Conservation (phyloP, 92 coral and sea anemone genomes). For the Bergia sp. region DNA sequence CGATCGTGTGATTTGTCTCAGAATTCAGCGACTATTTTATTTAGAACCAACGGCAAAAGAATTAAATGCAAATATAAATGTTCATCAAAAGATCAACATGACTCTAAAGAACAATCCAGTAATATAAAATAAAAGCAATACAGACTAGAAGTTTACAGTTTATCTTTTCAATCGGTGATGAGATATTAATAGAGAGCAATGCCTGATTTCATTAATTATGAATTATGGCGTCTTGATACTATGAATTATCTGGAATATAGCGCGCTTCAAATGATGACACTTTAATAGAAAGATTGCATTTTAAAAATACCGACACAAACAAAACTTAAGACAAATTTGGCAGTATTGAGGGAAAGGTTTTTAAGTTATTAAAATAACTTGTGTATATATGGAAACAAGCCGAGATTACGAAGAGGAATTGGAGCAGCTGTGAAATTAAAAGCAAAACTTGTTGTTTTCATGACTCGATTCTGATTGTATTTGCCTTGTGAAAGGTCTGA, state of each 20-base stretch:
- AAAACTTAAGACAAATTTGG: too few species aligned
- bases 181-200: too few species aligned
- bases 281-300: too few species aligned
- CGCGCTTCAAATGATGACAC: too few species aligned
- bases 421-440: too few species aligned
- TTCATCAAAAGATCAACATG: slow-evolving; percentile 39
- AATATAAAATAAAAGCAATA: neutral
- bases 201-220: neutral
- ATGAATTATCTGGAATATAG: too few species aligned
- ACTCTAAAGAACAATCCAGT: slow-evolving; percentile 7
- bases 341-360: too few species aligned
- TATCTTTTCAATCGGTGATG: neutral
- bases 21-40: neutral
- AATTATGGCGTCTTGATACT: neutral
- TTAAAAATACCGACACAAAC: too few species aligned
- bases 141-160: neutral
- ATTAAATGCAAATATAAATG: neutral
- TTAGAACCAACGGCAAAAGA: slow-evolving; percentile 6
- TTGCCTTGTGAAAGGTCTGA: neutral
- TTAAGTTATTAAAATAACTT: too few species aligned
- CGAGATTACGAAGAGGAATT: too few species aligned
- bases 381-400: too few species aligned
- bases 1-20: neutral
- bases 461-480: neutral
- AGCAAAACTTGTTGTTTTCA: neutral